Percentiles rank a stretch among this genome's conserved stretches.
These are phyloP conservation scores for Heliconius nattereri DNA, from an alignment of 1,140 invertebrate genomes.

Conservation along the genomic window DNA sequence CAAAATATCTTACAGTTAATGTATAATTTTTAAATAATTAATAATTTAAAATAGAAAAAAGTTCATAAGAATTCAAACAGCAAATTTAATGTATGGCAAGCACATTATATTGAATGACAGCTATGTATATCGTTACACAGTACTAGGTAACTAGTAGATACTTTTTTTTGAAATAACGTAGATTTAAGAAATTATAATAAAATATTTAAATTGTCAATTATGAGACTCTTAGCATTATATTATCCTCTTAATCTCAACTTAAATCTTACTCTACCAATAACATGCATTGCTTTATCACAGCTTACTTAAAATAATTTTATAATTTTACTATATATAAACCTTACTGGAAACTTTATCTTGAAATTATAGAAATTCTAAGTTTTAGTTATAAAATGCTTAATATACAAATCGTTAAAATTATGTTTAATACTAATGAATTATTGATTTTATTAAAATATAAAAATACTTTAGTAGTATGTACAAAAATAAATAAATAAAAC, in stretches of 20 bases:
- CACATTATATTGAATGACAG: background rate
- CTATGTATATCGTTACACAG: too few species aligned
- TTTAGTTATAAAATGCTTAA: background rate
- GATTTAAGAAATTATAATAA: background rate
- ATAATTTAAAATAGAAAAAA: background rate
- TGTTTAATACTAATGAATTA: background rate
- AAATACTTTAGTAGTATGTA: background rate
- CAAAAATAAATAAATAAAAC: constrained; percentile 14
- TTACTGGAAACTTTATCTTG: background rate
- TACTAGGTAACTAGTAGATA: too few species aligned
- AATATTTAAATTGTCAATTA: background rate
- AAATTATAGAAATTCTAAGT: background rate
- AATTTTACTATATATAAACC: background rate
- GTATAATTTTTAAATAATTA: background rate
- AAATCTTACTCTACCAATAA: constrained; percentile 41
- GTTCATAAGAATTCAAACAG: background rate
- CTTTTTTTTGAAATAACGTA: background rate
- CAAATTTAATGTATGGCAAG: background rate
- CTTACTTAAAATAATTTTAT: constrained; percentile 31
- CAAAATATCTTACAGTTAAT: background rate
- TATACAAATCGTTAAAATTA: background rate
- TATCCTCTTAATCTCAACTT: constrained; percentile 24
- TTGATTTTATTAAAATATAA: background rate
- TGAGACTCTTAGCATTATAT: constrained; percentile 10
- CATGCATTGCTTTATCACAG: constrained; percentile 66